Evolutionary conservation across 2,113 vertebrate species (phyloP), one percentile per base, ranked within the genome.

Genomic region (Zapornia atra): DNA sequence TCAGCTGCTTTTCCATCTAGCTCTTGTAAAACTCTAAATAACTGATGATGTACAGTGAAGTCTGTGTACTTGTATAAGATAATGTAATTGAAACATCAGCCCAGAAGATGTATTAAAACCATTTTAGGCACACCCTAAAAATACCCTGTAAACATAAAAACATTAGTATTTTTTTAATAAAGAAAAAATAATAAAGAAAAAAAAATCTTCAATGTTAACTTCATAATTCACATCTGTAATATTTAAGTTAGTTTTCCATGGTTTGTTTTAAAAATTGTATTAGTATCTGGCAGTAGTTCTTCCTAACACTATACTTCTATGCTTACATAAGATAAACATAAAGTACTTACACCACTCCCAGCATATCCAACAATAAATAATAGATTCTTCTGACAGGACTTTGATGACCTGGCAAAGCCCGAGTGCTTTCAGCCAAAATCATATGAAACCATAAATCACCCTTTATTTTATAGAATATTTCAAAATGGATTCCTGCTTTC

Each of bases 361-460:
- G 97, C 96, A 94, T 97, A 98, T 97, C 77, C 24, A 97, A 97
- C 98, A 97, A 98, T 98, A 98, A 99, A 98, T 98, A 98, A 98
- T 96, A 97, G 96, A 98, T 98, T 97, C 96, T 91, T 90, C 94
- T 98, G 98, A 98, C 98, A 98, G 96, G 98, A 98, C 98, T 98
- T 97, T 98, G 98, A 99, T 98, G 98, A 98, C 97, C 98, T 98
- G 97, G 98, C 98, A 98, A 98, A 98, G 98, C 97, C 98, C 48
- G 76, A 98, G 98, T 98, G 98, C 98, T 98, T 98, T 98, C 98
- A 98, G 98, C 96, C 97, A 98, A 98, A 98, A 98, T 98, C 98
- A 97, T 98, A 98, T 98, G 98, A 98, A 98, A 98, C 96, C 97
- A 98, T 99, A 98, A 98, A 98, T 98, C 98, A 98, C 92, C 97